phyloP scores from a whole-genome alignment of 2,797 vertebrate genomes.

The Zenarchopterus dispar region DNA sequence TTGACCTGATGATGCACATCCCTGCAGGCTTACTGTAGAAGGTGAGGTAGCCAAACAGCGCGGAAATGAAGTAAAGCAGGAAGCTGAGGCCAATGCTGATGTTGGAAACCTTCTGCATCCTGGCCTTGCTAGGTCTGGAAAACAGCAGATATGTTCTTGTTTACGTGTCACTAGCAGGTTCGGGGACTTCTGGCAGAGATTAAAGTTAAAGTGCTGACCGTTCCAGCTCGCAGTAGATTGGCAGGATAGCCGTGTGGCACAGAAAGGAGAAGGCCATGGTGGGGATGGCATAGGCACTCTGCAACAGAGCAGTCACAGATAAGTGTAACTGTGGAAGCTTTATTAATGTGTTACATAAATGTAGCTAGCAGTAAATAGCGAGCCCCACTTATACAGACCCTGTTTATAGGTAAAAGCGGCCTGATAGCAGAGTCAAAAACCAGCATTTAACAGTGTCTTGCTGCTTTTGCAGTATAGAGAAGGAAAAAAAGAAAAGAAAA shows the following conservation, averaged over 20 bases:
- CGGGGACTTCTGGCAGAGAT: background rate
- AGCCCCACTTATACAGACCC: slow-evolving; percentile 17
- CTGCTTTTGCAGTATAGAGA: slow-evolving; percentile 6
- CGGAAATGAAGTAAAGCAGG: slow-evolving; percentile 89
- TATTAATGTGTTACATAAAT: slow-evolving; percentile 32
- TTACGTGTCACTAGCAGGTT: background rate
- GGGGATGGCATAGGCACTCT: slow-evolving; percentile 93
- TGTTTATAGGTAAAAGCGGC: slow-evolving; percentile 35
- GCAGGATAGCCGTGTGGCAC: slow-evolving; percentile 94
- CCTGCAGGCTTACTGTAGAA: slow-evolving; percentile 89
- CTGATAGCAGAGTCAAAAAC: slow-evolving; percentile 48
- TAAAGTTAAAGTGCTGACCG: slow-evolving; percentile 76
- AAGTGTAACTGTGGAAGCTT: slow-evolving; percentile 3
- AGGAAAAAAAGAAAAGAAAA: slow-evolving; percentile 1
- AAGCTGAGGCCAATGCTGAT: slow-evolving; percentile 90
- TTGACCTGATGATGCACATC: slow-evolving; percentile 1
- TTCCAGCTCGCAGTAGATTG: slow-evolving; percentile 94
- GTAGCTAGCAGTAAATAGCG: slow-evolving; percentile 35
- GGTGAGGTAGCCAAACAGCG: slow-evolving; percentile 95
- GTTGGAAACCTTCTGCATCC: slow-evolving; percentile 92
- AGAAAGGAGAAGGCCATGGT: slow-evolving; percentile 98
- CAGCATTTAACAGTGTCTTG: slow-evolving; percentile 40
- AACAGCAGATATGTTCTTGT: slow-evolving; percentile 6
- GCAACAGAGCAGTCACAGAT: slow-evolving; percentile 65
- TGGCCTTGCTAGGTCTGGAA: slow-evolving; percentile 88